Evolutionary conservation across 2,797 vertebrate species (phyloP), one percentile per base, ranked within the genome.

Genomic region (Botia almorhae): DNA sequence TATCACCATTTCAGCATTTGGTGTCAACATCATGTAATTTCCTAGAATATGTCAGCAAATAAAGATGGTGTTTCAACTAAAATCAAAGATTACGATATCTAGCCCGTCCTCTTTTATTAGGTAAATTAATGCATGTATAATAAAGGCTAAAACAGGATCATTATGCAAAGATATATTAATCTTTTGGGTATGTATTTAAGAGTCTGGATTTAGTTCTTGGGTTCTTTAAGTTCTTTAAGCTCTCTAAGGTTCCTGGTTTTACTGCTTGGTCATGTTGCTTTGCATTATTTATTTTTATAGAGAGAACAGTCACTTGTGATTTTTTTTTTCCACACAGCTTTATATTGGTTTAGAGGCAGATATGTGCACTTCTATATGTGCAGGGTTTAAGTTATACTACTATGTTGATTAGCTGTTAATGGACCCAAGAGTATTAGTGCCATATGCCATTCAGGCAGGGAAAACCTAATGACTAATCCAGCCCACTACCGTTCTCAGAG

Each of bases 391-490:
- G 36, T 78, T 81, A 71, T 74, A 81, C 70, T 78, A 76, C 69
- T 60, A 51, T 56, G 82, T 65, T 53, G 77, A 82, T 81, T 82
- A 77, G 74, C 85, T 58, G 76, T 77, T 64, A 69, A 63, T 77
- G 63, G 76, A 76, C 85, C 74, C 82, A 69, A 43, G 81, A 78
- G 81, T 64, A 74, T 80, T 78, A 69, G 69, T 69, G 55, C 56
- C 78, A 80, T 80, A 80, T 80, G 78, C 61, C 33, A 7, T 33
- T 67, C 74, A 80, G 78, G 74, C 76, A 78, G 53, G 78, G 74
- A 71, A 58, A 68, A 81, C 63, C 71, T 81, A 81, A 84, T 83
- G 81, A 84, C 78, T 79, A 79, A 84, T 81, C 71, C 81, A 83
- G 81, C 72, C 46, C 72, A 11, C 50, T 80, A 2, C 69, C 72